A percentile compares a stretch with the other conserved stretches of the same genome.
phyloP scores from a whole-genome alignment of 1,140 invertebrate genomes.

The Notospermus geniculatus region DNA sequence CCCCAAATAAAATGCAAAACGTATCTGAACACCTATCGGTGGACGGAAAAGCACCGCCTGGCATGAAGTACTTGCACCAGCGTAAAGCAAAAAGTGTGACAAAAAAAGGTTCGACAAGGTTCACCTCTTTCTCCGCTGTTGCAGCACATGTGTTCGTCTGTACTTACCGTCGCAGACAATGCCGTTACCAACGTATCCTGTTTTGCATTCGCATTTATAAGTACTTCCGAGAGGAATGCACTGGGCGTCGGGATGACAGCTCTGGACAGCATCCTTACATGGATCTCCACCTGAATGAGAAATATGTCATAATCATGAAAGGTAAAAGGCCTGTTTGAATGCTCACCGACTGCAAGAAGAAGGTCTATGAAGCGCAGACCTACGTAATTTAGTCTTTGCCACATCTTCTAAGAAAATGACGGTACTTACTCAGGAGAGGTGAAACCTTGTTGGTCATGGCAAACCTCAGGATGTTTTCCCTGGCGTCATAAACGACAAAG shows the following conservation, averaged over 20 bases:
- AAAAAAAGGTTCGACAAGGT: too few species aligned
- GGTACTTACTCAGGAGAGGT: slow-evolving; percentile 50
- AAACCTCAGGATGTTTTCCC: slow-evolving; percentile 80
- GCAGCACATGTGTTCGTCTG: too few species aligned
- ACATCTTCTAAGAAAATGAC: too few species aligned
- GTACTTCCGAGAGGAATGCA: slow-evolving; percentile 66
- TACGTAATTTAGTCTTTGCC: too few species aligned
- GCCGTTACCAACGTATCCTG: slow-evolving; percentile 71
- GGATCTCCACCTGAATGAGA: slow-evolving; percentile 65
- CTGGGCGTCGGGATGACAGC: slow-evolving; percentile 69
- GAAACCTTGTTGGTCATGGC: slow-evolving; percentile 79
- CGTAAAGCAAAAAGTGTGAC: too few species aligned
- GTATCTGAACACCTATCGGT: too few species aligned
- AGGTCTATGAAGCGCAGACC: too few species aligned
- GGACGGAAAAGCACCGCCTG: too few species aligned
- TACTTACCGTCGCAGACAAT: slow-evolving; percentile 39
- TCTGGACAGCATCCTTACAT: slow-evolving; percentile 69
- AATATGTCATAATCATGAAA: neutral
- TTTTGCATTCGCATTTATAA: slow-evolving; percentile 70
- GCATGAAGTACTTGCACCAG: too few species aligned
- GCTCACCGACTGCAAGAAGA: too few species aligned
- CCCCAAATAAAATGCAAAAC: too few species aligned
- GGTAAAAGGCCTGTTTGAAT: neutral
- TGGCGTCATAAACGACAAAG: slow-evolving; percentile 73
- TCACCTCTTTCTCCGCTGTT: too few species aligned